Evolutionary conservation across 2,797 vertebrate species (phyloP).

Genomic region (Fistularia commersonii): DNA sequence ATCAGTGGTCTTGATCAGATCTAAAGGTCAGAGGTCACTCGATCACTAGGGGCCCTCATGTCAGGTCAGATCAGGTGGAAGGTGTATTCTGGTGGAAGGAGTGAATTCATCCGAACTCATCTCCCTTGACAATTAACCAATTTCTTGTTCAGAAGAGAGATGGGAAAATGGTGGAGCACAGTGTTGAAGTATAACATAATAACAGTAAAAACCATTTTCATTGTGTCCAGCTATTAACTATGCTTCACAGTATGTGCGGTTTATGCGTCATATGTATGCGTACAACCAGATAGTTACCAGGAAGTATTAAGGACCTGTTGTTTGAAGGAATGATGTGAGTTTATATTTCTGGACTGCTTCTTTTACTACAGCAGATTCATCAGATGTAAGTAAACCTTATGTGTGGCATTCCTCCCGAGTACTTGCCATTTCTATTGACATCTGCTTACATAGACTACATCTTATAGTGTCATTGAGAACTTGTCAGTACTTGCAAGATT

Average conservation of each 20-base stretch:
- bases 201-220: too few relatives aligned
- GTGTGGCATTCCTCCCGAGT: constrained; percentile 12
- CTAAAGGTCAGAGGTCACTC: constrained; percentile 53
- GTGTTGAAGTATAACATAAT: neutral
- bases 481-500: neutral
- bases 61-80: constrained; percentile 57
- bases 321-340: constrained; percentile 11
- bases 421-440: constrained; percentile 3
- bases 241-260: too few relatives aligned
- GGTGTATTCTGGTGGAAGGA: constrained; percentile 42
- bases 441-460: constrained; percentile 1
- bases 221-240: too few relatives aligned
- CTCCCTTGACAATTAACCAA: constrained; percentile 46
- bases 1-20: constrained; percentile 52
- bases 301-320: constrained; percentile 12
- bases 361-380: constrained; percentile 34
- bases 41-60: constrained; percentile 37
- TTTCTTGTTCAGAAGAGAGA: constrained; percentile 39
- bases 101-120: constrained; percentile 48
- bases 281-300: constrained; percentile 1
- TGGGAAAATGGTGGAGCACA: constrained; percentile 7
- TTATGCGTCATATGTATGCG: neutral
- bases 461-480: neutral
- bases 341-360: neutral
- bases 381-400: constrained; percentile 28